Base-by-base conservation (phyloP, 1,140 invertebrate genomes). In the Drosophila albomicans region DNA sequence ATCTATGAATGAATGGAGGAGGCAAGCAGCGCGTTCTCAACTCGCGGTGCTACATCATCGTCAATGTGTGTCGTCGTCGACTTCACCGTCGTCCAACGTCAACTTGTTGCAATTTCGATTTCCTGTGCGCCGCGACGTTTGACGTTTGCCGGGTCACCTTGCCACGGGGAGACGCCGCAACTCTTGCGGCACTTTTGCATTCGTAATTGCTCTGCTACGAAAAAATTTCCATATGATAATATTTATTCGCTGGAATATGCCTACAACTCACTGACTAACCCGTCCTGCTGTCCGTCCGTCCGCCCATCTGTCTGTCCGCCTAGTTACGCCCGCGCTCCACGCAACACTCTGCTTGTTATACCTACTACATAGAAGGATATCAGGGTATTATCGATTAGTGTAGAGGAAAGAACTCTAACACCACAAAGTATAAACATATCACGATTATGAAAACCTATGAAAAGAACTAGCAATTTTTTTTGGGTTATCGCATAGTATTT, bases 171-270 rank as follows among this genome's bases (percentile, higher is more conserved):
- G 35, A 38, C 35, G 35, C 35, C 35, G 10, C 35, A 10, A 81
- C 65, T 69, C 20, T 25, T 25, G 20, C 5, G 30, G 7, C 30
- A 32, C 35, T 38, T 58, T 63, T 69, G 78, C 63, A 87, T 84
- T 90, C 86, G 84, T 88, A 88, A 88, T 88, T 90, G 84, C 84
- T 81, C 75, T 71, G 61, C 75, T 69, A 52, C 77, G 81, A 67
- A 54, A 67, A 85, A 89, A 89, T 89, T 86, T 89, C 85, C 85
- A 89, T 89, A 89, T 89, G 85, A 89, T 89, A 89, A 89, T 89
- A 89, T 89, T 89, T 90, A 88, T 88, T 89, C 85, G 78, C 64
- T 78, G 77, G 84, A 84, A 87, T 87, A 87, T 88, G 85, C 81
- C 75, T 85, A 75, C 78, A 85, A 63, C 74, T 71, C 61, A 61